Percentiles rank a stretch among this genome's conserved stretches.
phyloP scores from a whole-genome alignment of 1,140 invertebrate genomes.

The Drosophila fuyamai region DNA sequence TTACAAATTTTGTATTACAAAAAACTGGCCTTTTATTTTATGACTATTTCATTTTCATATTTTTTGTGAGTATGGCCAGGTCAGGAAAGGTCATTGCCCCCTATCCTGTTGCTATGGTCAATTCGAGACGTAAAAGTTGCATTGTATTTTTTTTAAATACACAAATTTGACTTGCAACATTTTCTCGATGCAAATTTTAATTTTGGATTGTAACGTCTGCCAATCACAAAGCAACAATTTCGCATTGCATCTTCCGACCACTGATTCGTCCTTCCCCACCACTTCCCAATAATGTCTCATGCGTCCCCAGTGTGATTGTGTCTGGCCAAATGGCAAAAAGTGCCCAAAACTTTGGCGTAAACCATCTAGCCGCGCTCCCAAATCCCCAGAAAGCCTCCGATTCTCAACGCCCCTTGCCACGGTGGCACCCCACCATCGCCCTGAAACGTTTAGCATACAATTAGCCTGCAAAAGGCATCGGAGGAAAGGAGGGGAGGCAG shows the following conservation, averaged over 20 bases:
- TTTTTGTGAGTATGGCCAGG: too few relatives aligned
- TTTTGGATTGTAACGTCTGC: too few relatives aligned
- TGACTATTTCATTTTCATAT: too few relatives aligned
- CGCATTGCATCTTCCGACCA: too few relatives aligned
- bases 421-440: conserved; percentile 17
- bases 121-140: conserved; percentile 2
- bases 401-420: conserved; percentile 21
- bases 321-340: conserved; percentile 52
- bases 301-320: conserved; percentile 33
- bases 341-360: conserved; percentile 67
- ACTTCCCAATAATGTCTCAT: conserved; percentile 44
- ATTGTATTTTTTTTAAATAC: too few relatives aligned
- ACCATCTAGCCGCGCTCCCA: conserved; percentile 33
- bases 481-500: not conserved
- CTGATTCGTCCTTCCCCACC: not conserved
- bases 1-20: too few relatives aligned
- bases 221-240: too few relatives aligned
- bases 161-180: too few relatives aligned
- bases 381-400: conserved; percentile 42
- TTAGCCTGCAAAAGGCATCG: conserved; percentile 67
- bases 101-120: conserved; percentile 69
- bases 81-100: conserved; percentile 75
- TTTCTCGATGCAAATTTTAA: too few relatives aligned
- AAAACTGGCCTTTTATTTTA: too few relatives aligned
- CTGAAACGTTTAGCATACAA: conserved; percentile 79